Base-by-base conservation (phyloP, 2,797 vertebrate species). In the Intellagama lesueurii region DNA sequence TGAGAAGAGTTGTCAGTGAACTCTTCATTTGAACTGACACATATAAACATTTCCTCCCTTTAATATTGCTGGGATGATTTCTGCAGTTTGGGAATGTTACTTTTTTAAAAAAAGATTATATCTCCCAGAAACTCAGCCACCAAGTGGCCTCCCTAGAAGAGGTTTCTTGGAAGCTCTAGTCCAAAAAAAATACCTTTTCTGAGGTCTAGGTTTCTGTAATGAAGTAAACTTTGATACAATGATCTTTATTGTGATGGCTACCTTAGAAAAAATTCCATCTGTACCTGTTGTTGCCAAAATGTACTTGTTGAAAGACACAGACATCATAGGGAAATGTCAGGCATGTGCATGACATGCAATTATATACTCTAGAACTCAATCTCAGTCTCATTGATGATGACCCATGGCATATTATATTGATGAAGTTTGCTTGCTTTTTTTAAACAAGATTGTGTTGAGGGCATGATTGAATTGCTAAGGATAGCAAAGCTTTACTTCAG, bases 201-300 rank as follows among this genome's bases (percentile, higher is more conserved):
- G 12, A 7, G 8, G 12, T 52, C 52, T 52, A 52, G 8, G n/a
- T 81, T 92, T 92, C 86, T 72, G 83, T 88, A 83, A 22, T 68
- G 17, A 91, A 92, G 69, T 49, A 79, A 19, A 83, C 90, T 94
- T 94, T 83, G 91, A 92, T 92, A 81, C 30, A 83, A n/a, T 86
- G 47, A 66, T 66, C 81, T 96, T 96, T 93, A 93, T 85, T 56
- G 88, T 77, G 90, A 89, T 72, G 3, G 73, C 91, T 81, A 16
- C 83, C 84, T 93, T 89, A 44, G 47, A 88, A 5, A 90, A 73
- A 90, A 56, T 90, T 88, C 40, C 47, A 93, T 88, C 19, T 80
- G 22, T 79, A 84, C 81, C 56, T 79, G 80, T 86, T 87, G 68
- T n/a, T 87, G n/a, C 49, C 52, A 76, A 86, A 73, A 52, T 17